phyloP scores from a whole-genome alignment of 1,140 invertebrate species.

The Globodera rostochiensis region DNA sequence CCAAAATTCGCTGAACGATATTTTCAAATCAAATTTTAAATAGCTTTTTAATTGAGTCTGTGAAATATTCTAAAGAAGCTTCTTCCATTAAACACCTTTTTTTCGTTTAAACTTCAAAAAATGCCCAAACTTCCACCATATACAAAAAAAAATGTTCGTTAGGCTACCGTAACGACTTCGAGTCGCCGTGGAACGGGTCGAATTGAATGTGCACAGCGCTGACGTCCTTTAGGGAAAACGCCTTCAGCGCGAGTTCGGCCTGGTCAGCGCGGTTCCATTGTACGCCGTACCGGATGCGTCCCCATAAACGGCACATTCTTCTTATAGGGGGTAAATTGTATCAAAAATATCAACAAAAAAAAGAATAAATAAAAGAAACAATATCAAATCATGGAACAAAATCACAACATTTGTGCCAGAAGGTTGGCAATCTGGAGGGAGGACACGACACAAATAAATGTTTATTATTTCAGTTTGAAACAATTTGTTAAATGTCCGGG shows the following conservation, averaged over 20 bases:
- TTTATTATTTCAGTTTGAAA: no score
- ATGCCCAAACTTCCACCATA: slow-evolving; percentile 10
- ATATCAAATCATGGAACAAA: no score
- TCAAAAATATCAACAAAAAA: not conserved
- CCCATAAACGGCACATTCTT: slow-evolving; percentile 59
- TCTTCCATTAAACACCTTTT: slow-evolving; percentile 3
- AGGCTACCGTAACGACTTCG: slow-evolving; percentile 52
- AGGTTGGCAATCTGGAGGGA: no score
- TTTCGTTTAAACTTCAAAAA: not conserved
- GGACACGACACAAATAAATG: no score
- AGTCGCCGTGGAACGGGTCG: slow-evolving; percentile 60
- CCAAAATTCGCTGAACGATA: slow-evolving; percentile 60
- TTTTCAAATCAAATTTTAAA: slow-evolving; percentile 13
- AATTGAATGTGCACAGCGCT: slow-evolving; percentile 55
- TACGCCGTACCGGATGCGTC: slow-evolving; percentile 57
- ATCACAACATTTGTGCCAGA: no score
- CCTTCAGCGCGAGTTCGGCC: slow-evolving; percentile 52
- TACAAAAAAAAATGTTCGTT: slow-evolving; percentile 9
- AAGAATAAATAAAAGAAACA: not conserved
- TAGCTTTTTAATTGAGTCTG: not conserved
- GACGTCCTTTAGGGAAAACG: slow-evolving; percentile 54
- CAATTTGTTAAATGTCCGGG: no score
- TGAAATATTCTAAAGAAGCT: not conserved
- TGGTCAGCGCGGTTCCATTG: slow-evolving; percentile 52
- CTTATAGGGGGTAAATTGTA: not conserved